Percentiles rank a stretch among this genome's conserved stretches.
phyloP scores from a whole-genome alignment of 2,113 vertebrate species.

The Malaclemys terrapin region DNA sequence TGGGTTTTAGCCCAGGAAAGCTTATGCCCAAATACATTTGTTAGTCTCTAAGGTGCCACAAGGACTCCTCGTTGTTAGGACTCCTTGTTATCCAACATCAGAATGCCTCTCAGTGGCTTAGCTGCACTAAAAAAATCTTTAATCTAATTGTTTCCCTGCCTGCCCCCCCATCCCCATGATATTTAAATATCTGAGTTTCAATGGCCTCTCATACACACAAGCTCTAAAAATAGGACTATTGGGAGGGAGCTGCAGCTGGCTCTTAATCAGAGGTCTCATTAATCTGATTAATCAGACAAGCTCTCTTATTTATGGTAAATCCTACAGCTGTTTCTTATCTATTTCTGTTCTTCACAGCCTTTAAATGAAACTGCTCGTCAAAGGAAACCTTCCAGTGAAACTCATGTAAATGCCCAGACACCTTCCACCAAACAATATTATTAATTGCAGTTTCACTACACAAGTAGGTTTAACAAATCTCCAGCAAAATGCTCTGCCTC shows the following conservation, averaged over 20 bases:
- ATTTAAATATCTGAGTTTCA: neutral
- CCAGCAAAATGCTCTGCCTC: neutral
- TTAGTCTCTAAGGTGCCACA: too few species aligned
- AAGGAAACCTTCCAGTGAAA: neutral
- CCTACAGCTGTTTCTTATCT: neutral
- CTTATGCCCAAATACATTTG: too few species aligned
- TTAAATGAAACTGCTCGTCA: slow-evolving; percentile 28
- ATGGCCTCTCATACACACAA: too few species aligned
- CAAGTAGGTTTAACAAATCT: neutral
- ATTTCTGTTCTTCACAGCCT: neutral
- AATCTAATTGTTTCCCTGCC: neutral
- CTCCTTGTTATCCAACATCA: neutral
- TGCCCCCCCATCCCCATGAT: neutral
- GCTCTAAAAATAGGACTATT: neutral
- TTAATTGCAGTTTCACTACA: neutral
- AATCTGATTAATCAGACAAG: slow-evolving; percentile 6
- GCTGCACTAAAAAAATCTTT: neutral
- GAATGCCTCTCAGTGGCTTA: neutral
- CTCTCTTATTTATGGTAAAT: neutral
- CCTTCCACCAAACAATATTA: slow-evolving; percentile 2
- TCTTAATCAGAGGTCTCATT: slow-evolving; percentile 20
- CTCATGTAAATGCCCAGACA: neutral
- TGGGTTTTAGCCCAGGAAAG: too few species aligned
- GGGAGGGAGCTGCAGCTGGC: slow-evolving; percentile 7
- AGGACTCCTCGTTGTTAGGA: neutral